These are phyloP conservation scores for Lucilia sericata DNA, from an alignment of 1,140 invertebrate species.

Conservation along the genomic window DNA sequence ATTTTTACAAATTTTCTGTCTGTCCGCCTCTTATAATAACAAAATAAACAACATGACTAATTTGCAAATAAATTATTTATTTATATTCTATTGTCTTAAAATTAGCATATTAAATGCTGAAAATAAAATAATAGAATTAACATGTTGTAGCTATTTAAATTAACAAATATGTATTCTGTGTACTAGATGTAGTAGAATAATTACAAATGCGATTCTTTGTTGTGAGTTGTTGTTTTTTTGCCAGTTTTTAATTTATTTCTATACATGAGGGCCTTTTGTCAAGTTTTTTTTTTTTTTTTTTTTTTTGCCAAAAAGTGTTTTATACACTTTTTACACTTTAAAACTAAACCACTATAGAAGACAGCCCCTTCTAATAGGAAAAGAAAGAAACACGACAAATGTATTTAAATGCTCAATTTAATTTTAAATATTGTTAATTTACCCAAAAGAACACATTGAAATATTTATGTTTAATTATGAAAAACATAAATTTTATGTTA, in stretches of 20 bases:
- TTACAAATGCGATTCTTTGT: neutral
- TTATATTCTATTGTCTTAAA: neutral
- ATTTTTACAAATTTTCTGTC: too few species aligned
- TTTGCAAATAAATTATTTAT: neutral
- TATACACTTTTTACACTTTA: neutral
- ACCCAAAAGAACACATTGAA: too few species aligned
- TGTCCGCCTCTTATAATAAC: too few species aligned
- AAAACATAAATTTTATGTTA: too few species aligned
- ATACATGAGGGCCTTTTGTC: constrained; percentile 10
- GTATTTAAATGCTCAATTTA: constrained; percentile 1
- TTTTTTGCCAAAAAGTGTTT: neutral
- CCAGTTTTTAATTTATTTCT: neutral
- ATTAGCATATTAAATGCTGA: neutral
- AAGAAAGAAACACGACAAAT: neutral
- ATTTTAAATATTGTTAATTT: constrained; percentile 9
- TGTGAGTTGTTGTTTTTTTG: neutral
- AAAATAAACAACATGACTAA: neutral
- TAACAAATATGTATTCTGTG: neutral
- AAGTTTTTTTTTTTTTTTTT: neutral
- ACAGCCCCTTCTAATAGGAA: neutral
- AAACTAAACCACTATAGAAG: neutral
- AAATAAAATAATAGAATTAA: neutral
- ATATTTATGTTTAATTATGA: too few species aligned
- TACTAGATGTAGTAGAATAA: neutral
- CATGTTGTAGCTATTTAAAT: neutral